phyloP scores from a whole-genome alignment of 2,888 invertebrate species.

The Epistrophella euchroma region DNA sequence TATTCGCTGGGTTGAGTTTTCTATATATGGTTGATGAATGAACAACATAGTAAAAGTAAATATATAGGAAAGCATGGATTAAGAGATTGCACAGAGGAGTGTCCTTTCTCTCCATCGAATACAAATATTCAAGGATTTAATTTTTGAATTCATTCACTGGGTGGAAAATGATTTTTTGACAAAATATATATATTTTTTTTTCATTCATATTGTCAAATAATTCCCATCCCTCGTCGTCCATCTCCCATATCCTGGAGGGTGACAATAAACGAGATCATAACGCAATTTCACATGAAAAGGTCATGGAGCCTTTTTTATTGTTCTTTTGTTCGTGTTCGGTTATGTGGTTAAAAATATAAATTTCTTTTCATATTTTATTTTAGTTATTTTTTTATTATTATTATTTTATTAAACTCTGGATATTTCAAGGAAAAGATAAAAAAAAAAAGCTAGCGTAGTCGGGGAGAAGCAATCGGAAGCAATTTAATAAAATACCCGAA shows the following conservation, averaged over 20 bases:
- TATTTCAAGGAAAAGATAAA: conserved; percentile 37
- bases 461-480: conserved; percentile 57
- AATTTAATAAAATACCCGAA: conserved; percentile 63
- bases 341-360: conserved; percentile 71
- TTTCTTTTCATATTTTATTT: conserved; percentile 38
- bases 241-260: conserved; percentile 27
- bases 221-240: too few species aligned
- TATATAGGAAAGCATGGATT: conserved; percentile 25
- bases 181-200: conserved; percentile 15
- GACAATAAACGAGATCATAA: conserved; percentile 71
- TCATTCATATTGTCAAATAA: conserved; percentile 6
- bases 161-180: conserved; percentile 62
- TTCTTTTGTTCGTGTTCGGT: conserved; percentile 63
- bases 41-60: neutral
- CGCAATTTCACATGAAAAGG: conserved; percentile 71
- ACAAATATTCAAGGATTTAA: conserved; percentile 63
- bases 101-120: conserved; percentile 15
- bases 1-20: neutral
- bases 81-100: conserved; percentile 12
- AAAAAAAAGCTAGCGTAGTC: neutral
- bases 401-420: conserved; percentile 59
- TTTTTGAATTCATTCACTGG: conserved; percentile 63
- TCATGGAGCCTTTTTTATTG: conserved; percentile 39
- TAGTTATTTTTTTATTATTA: conserved; percentile 52
- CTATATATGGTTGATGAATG: conserved; percentile 33